These are phyloP conservation scores for Drosophila meridiana DNA, from an alignment of 2,888 invertebrate genomes.

Conservation along the genomic window DNA sequence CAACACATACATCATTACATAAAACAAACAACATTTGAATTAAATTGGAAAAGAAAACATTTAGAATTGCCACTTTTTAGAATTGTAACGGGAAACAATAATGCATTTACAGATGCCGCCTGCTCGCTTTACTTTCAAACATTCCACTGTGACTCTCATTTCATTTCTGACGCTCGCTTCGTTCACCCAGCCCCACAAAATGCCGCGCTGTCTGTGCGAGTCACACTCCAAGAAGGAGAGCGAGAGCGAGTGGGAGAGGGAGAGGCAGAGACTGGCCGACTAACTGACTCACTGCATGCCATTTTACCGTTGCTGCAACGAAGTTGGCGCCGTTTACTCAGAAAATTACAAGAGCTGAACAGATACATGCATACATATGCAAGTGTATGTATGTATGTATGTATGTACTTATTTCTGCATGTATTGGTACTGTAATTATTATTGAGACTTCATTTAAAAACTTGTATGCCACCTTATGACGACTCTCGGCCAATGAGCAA, in stretches of 20 bases:
- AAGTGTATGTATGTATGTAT: neutral
- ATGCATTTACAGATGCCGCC: slow-evolving; percentile 20
- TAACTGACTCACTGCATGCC: slow-evolving; percentile 39
- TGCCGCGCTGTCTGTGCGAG: slow-evolving; percentile 51
- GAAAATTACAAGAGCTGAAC: slow-evolving; percentile 1
- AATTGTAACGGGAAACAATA: neutral
- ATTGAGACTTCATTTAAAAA: neutral
- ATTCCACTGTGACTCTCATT: slow-evolving; percentile 12
- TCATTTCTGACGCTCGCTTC: neutral
- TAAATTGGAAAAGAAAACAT: neutral
- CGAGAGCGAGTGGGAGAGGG: neutral
- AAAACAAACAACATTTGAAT: neutral
- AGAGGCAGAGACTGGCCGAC: slow-evolving; percentile 8
- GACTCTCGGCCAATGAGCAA: neutral
- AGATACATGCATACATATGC: neutral
- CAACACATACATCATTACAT: neutral
- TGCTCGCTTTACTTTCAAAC: slow-evolving; percentile 24
- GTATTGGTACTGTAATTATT: neutral
- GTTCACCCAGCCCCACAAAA: slow-evolving; percentile 13
- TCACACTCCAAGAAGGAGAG: neutral
- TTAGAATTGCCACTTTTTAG: neutral
- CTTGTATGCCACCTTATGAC: neutral
- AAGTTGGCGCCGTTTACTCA: slow-evolving; percentile 30
- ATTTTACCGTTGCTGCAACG: slow-evolving; percentile 13
- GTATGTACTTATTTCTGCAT: neutral